Percentiles rank a stretch among this genome's conserved stretches.
phyloP scores from a whole-genome alignment of 1,140 invertebrate species.

The Bombus polaris region DNA sequence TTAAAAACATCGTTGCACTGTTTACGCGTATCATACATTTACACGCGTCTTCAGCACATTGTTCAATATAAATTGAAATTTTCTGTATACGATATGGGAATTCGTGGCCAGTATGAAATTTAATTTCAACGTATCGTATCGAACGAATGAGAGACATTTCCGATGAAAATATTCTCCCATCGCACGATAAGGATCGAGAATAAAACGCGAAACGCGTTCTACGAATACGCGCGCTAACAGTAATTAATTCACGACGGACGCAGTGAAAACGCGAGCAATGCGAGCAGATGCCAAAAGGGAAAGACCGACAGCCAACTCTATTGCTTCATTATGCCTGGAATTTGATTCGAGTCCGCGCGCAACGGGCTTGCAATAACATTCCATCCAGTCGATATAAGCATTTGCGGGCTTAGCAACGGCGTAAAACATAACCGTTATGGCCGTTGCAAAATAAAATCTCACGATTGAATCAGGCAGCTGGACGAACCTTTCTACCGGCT shows the following conservation, averaged over 20 bases:
- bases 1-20: too few species aligned
- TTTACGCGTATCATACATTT: not conserved
- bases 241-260: not conserved
- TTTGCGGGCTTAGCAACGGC: not conserved
- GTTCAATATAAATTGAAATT: not conserved
- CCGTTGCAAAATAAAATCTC: slow-evolving; percentile 23
- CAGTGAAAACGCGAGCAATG: slow-evolving; percentile 51
- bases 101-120: not conserved
- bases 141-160: not conserved
- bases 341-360: slow-evolving; percentile 59
- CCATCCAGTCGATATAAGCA: slow-evolving; percentile 30
- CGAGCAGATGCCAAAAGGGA: slow-evolving; percentile 45
- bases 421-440: not conserved
- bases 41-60: too few species aligned
- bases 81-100: not conserved
- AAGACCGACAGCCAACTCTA: slow-evolving; percentile 34
- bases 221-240: not conserved
- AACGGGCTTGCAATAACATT: slow-evolving; percentile 65
- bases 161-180: not conserved
- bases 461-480: not conserved
- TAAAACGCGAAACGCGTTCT: not conserved
- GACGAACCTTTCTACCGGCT: slow-evolving; percentile 22
- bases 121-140: not conserved
- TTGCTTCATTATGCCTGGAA: slow-evolving; percentile 67
- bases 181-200: not conserved